phyloP scores from a whole-genome alignment of 2,888 invertebrate genomes.

The Platyscelio sp. region DNA sequence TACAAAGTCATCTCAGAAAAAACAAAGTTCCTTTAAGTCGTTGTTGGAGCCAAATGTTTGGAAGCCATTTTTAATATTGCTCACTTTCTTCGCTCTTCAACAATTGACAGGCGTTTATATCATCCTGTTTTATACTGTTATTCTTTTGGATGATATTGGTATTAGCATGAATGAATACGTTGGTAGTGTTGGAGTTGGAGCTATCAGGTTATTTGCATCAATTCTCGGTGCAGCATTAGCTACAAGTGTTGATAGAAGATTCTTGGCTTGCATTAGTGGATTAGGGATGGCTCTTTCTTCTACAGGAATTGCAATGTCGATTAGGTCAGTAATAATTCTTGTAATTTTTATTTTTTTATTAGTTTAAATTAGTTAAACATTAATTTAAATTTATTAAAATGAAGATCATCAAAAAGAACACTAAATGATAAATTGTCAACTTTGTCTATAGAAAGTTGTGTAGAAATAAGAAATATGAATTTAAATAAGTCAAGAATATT shows the following conservation, averaged over 20 bases:
- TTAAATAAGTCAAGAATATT: no score
- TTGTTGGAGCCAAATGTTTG: slow-evolving; percentile 86
- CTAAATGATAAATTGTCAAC: no score
- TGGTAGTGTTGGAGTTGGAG: slow-evolving; percentile 90
- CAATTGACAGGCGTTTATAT: slow-evolving; percentile 92
- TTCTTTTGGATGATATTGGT: slow-evolving; percentile 90
- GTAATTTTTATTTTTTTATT: neutral
- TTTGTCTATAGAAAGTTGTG: no score
- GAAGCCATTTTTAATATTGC: slow-evolving; percentile 89
- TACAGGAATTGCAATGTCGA: slow-evolving; percentile 84
- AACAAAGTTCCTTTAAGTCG: slow-evolving; percentile 74
- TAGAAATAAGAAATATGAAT: no score
- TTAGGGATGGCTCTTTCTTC: slow-evolving; percentile 89
- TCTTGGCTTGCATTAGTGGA: slow-evolving; percentile 89
- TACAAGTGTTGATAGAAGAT: slow-evolving; percentile 88
- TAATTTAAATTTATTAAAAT: no score
- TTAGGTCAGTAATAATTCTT: slow-evolving; percentile 79
- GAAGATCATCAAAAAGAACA: no score
- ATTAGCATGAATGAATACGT: slow-evolving; percentile 89
- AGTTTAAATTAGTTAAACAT: no score
- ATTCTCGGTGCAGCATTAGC: slow-evolving; percentile 89
- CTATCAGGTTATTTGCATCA: slow-evolving; percentile 89
- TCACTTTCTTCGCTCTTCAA: slow-evolving; percentile 90
- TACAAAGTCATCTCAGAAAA: slow-evolving; percentile 72
- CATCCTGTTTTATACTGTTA: slow-evolving; percentile 91